Evolutionary conservation across 2,888 invertebrate species (phyloP).

Genomic region (Melanotus villosus): DNA sequence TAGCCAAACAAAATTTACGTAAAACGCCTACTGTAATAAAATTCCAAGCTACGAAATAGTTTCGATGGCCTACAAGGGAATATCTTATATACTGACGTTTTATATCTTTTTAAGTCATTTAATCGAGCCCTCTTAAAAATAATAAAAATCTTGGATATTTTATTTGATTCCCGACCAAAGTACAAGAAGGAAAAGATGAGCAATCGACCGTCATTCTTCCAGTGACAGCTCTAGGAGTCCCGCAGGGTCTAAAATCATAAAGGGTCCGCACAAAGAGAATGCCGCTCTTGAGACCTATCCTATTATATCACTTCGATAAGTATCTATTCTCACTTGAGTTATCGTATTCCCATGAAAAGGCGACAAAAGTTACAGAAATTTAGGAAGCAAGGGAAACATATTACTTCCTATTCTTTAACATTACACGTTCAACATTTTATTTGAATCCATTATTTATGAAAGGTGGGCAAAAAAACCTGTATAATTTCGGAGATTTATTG

Average conservation of each 20-base stretch:
- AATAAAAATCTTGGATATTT: conserved; percentile 33
- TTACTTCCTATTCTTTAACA: background rate
- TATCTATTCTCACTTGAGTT: conserved; percentile 48
- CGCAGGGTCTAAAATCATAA: conserved; percentile 47
- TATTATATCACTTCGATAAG: conserved; percentile 48
- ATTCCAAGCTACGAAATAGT: too few relatives aligned
- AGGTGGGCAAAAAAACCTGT: too few relatives aligned
- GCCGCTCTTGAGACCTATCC: conserved; percentile 48
- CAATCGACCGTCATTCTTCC: conserved; percentile 47
- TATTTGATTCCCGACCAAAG: conserved; percentile 43
- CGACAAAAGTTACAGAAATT: conserved; percentile 37
- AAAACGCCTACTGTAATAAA: too few relatives aligned
- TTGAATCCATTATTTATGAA: too few relatives aligned
- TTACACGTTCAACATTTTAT: too few relatives aligned
- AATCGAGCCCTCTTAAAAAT: conserved; percentile 36
- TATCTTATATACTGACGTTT: background rate
- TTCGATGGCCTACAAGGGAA: too few relatives aligned
- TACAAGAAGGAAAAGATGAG: conserved; percentile 43
- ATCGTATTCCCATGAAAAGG: conserved; percentile 43
- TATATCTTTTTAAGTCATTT: conserved; percentile 18
- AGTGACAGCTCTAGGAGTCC: conserved; percentile 48
- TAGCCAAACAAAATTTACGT: background rate
- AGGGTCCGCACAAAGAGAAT: conserved; percentile 48
- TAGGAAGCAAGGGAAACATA: conserved; percentile 25
- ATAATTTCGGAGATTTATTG: too few relatives aligned